phyloP scores from a whole-genome alignment of 2,888 invertebrate genomes.

The Selenia dentaria region DNA sequence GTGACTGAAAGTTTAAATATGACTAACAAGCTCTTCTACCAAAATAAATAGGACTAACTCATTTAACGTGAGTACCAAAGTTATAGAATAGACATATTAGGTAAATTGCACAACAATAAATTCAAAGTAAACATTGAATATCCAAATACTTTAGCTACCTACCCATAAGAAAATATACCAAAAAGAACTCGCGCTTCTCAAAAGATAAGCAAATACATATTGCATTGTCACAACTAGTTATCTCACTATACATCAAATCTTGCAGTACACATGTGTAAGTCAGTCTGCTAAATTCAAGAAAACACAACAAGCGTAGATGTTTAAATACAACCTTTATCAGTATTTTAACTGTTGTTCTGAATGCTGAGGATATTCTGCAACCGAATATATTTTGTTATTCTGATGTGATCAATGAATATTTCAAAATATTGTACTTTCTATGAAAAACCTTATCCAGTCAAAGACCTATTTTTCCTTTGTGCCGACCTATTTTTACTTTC shows the following conservation, averaged over 20 bases:
- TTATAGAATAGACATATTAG: too few species aligned
- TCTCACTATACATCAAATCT: constrained; percentile 17
- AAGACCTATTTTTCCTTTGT: too few species aligned
- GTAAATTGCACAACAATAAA: constrained; percentile 34
- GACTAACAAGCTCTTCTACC: constrained; percentile 40
- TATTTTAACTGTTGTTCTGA: too few species aligned
- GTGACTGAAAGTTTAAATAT: too few species aligned
- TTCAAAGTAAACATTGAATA: constrained; percentile 41
- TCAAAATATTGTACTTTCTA: too few species aligned
- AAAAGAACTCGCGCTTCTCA: constrained; percentile 34
- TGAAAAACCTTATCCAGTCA: too few species aligned
- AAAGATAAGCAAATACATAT: constrained; percentile 47
- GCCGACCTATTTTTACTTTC: too few species aligned
- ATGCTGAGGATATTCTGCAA: too few species aligned
- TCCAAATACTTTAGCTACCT: constrained; percentile 58
- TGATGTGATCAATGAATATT: too few species aligned
- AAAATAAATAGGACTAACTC: constrained; percentile 54
- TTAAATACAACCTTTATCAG: neutral
- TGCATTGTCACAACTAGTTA: constrained; percentile 21
- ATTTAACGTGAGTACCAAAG: too few species aligned
- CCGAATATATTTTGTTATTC: too few species aligned
- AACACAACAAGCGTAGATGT: neutral
- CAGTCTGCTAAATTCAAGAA: constrained; percentile 9
- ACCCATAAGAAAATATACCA: constrained; percentile 46
- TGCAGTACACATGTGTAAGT: neutral